Evolutionary conservation across 2,888 invertebrate genomes (phyloP), one percentile per base, ranked within the genome.

Genomic region (Dinocampus coccinellae): DNA sequence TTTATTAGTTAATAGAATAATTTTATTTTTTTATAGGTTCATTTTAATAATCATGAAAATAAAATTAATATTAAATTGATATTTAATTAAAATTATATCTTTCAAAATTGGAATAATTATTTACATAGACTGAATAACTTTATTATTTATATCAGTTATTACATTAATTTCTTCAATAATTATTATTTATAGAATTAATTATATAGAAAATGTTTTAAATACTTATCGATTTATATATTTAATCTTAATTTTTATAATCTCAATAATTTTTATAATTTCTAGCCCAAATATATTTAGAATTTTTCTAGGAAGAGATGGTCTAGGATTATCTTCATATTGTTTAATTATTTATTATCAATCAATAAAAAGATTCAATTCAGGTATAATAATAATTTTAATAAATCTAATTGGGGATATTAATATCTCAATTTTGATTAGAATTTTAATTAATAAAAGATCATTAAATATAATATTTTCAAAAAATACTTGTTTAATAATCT

Each of bases 391-490:
- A 16, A 90, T 91, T 80, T 87, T 94, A 83, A 91, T 90, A 22
- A 94, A 94, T 91, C 94, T 94, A 13, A 86, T 94, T 84, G 93
- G 93, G 0, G 93, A 94, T 91, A 91, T 92, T 20, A 88, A 91
- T 79, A 89, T 94, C 87, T 89, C 93, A 82, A 85, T 92, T 77
- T 83, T 89, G 57, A 91, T 92, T 89, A 86, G 89, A 81, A 90
- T 90, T 85, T 89, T 90, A 84, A 81, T 90, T 84, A 90, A 89
- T 88, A 89, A 87, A 88, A 90, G 90, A 0, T 87, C 77, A 3
- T 75, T 63, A 77, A 79, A 81, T 90, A 80, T 85, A 90, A 85
- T 83, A 84, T 0, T 9, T 78, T n/a, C 88, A 90, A 80, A 82
- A 90, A 75, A 88, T 89, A 83, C 86, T 90, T 78, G 91, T 89